Evolutionary conservation across 2,797 vertebrate species (phyloP), one percentile per base, ranked within the genome.

Genomic region (Cryptoblepharus egeriae): DNA sequence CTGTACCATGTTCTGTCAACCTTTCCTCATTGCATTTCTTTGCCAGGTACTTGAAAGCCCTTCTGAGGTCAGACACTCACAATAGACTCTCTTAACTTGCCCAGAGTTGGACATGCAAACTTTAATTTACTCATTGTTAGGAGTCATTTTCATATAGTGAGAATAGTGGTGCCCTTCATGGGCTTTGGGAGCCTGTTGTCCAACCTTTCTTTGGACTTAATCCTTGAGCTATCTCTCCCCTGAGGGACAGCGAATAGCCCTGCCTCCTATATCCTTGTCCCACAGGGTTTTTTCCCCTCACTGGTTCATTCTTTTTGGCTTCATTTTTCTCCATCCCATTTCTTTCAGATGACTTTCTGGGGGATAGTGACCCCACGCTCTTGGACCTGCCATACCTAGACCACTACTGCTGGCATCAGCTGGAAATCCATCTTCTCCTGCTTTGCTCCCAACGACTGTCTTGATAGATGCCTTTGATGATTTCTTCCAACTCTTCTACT

Each of bases 321-420:
- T 15, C 3, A 3, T n/a, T 63, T 63, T 30, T 1, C 28, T 22
- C 20, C 8, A 5, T 22, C n/a, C 10, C 8, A 3, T 52, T 82
- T 90, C 37, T 83, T 24, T 57, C 96, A 98, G 97, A 93, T 91
- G 30, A 93, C 95, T 13, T 96, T 97, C 91, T 97, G 96, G 97
- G 97, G 95, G 84, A 63, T 97, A 86, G 93, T 97, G 88, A 96
- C 96, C 3, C 97, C 97, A 58, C 96, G 95, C 9, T 98, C 97
- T 6, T 98, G 97, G 97, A 96, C 94, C 79, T 98, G 97, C 92
- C 94, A 71, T 70, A 92, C 92, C 84, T 88, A 95, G 32, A n/a
- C 61, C 79, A 61, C 10, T 26, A 5, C 12, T 16, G 9, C 5
- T 22, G 3, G 49, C 5, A 63, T 4, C 11, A 4, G 15, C 9